Conservation (phyloP, 2,113 vertebrate genomes). For the Caloenas nicobarica region DNA sequence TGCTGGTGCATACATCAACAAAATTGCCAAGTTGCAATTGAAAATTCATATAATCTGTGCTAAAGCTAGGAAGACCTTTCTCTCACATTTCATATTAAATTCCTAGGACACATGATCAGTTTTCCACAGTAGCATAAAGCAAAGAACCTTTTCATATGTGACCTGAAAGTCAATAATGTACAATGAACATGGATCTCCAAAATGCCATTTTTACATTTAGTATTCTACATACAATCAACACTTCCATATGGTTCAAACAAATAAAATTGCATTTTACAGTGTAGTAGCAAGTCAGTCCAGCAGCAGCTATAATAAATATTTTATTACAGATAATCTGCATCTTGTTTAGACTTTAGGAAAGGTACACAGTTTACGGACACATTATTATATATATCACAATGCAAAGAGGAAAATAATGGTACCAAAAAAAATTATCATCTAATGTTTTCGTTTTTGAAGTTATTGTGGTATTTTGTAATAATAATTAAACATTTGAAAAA, state of each 20-base stretch:
- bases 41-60: not conserved
- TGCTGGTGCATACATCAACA: not conserved
- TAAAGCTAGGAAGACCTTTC: not conserved
- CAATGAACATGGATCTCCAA: not conserved
- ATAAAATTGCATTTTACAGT: not conserved
- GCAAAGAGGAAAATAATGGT: not conserved
- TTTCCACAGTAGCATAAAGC: not conserved
- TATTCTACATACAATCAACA: not conserved
- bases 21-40: not conserved
- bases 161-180: not conserved
- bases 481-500: not conserved
- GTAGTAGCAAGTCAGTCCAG: not conserved
- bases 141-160: not conserved
- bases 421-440: not conserved
- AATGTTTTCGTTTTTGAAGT: not conserved
- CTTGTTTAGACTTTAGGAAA: not conserved
- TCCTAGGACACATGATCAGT: not conserved
- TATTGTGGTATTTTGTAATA: not conserved
- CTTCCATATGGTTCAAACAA: not conserved
- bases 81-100: not conserved
- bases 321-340: not conserved
- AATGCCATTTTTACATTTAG: not conserved
- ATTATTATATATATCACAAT: not conserved
- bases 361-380: not conserved
- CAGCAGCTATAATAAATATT: not conserved